Percentiles rank a stretch among this genome's conserved stretches.
These are phyloP conservation scores for Caenorhabditis sp. DNA, from an alignment of 2,888 invertebrate genomes.

Conservation along the genomic window DNA sequence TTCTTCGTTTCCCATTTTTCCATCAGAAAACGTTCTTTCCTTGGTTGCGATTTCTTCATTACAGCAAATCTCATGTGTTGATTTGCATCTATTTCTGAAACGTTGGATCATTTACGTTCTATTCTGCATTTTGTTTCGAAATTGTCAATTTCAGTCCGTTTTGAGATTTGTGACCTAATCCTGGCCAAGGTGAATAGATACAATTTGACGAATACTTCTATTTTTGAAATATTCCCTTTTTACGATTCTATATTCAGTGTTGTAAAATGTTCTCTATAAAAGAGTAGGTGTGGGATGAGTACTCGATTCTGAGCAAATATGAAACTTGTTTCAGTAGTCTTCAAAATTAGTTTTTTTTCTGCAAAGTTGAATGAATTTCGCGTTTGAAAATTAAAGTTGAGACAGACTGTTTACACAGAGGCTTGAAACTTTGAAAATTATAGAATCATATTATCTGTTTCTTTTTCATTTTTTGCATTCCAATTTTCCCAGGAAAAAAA, in stretches of 20 bases:
- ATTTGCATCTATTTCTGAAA: too few species aligned
- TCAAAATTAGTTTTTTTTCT: neutral
- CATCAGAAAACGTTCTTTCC: too few species aligned
- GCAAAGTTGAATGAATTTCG: neutral
- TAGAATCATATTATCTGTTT: too few species aligned
- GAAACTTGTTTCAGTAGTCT: neutral
- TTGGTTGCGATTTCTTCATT: too few species aligned
- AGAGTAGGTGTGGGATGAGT: neutral
- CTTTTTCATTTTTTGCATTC: too few species aligned
- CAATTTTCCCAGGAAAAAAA: too few species aligned
- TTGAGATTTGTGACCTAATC: neutral
- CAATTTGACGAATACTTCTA: constrained; percentile 22
- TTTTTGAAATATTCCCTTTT: neutral
- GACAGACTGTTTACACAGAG: too few species aligned
- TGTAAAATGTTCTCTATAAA: neutral
- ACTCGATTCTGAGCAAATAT: neutral
- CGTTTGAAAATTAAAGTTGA: neutral
- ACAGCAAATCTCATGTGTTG: too few species aligned
- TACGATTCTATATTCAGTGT: neutral
- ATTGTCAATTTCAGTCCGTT: constrained; percentile 24
- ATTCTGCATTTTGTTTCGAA: neutral
- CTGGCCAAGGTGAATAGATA: constrained; percentile 2
- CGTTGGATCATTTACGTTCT: neutral
- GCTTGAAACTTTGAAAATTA: too few species aligned
- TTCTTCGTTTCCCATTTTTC: neutral